These are phyloP conservation scores for Ceyx cyanopectus DNA, from an alignment of 2,113 vertebrate species.

Conservation along the genomic window DNA sequence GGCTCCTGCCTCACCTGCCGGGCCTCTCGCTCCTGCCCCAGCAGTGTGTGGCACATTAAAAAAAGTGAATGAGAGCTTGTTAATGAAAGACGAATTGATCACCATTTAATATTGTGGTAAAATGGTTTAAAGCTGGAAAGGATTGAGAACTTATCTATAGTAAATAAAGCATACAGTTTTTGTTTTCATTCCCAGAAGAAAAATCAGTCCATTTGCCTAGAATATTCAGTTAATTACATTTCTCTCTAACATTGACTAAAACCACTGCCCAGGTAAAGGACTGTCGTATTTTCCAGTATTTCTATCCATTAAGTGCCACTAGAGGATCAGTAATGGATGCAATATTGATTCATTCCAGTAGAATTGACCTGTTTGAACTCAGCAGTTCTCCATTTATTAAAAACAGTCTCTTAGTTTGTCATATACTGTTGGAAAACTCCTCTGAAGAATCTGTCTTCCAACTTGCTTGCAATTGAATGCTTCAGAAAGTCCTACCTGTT, in stretches of 20 bases:
- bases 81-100: not conserved
- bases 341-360: not conserved
- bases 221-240: not conserved
- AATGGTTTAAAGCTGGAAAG: not conserved
- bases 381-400: not conserved
- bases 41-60: fast-evolving
- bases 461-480: not conserved
- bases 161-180: fast-evolving
- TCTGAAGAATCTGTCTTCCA: not conserved
- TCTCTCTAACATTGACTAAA: not conserved
- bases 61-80: not conserved
- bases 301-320: not conserved
- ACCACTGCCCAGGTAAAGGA: not conserved
- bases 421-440: not conserved
- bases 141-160: not conserved
- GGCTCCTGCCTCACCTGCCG: not conserved
- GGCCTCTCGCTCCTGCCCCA: not conserved
- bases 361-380: not conserved
- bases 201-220: not conserved
- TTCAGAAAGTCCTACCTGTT: not conserved
- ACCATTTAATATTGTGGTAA: not conserved
- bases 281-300: not conserved
- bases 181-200: not conserved
- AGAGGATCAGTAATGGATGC: not conserved
- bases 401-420: not conserved